Base-by-base conservation (phyloP, 2,888 invertebrate genomes). In the Phymatocera aterrima region DNA sequence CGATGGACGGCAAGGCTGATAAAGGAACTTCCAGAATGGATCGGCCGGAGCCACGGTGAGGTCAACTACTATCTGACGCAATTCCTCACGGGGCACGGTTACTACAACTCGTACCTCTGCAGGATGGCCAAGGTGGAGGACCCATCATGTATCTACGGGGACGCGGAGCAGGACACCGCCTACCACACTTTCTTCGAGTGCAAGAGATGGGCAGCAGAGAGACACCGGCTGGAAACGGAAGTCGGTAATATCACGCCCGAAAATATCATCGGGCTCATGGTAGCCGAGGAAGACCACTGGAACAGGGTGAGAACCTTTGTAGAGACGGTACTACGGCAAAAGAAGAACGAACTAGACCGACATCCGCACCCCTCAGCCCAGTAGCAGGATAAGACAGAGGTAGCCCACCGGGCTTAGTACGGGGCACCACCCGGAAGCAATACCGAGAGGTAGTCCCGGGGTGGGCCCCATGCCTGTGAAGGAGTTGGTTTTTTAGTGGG, bases 1-100 rank as follows among this genome's bases (percentile, higher is more conserved):
- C 1, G 80, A 43, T 82, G 79, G 83, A 82, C 82, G 1, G 64
- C 64, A 15, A 61, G 51, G 21, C 74, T 82, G 2, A 83, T 82
- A 2, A 80, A 75, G 18, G 24, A 75, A 46, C 77, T 81, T 12
- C 6, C 24, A 3, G 12, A 31, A 15, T 82, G 81, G 83, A 54
- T 78, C 18, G 15, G 28, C 61, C 74, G 83, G 2, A 60, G 57
- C 18, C 80, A 83, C 74, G 82, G 82, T 18, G 78, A 82, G 43
- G 77, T 80, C 15, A 75, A 80, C 65, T 81, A 78, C 48, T 80
- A 81, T 77, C 54, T 82, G 0, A 81, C 80, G 6, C 80, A 81
- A 74, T 77, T 80, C 28, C 78, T 80, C 5, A 74, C 40, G 34
- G 64, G 64, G 3, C 83, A 83, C 51, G 83, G 82, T 15, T 81